Evolutionary conservation across 2,113 vertebrate species (phyloP).

Genomic region (Heterotilapia buettikoferi): DNA sequence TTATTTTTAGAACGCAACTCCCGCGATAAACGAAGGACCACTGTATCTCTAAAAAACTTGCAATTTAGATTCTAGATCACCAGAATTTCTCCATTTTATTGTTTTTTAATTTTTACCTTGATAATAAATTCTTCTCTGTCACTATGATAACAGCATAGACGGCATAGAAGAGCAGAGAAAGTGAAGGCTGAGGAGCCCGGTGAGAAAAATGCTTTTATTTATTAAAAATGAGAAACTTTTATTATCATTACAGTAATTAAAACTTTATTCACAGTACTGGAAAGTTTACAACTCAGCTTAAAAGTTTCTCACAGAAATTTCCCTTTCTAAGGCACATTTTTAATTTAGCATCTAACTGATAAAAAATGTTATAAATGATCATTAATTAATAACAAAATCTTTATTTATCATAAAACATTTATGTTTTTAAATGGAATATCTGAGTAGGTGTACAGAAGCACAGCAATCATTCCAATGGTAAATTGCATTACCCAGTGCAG

Average conservation of each 20-base stretch:
- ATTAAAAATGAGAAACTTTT: neutral
- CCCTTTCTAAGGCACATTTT: neutral
- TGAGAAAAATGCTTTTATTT: neutral
- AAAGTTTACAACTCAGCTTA: neutral
- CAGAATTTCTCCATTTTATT: neutral
- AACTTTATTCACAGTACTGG: neutral
- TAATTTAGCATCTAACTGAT: neutral
- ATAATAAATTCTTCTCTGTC: neutral
- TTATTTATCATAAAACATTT: neutral
- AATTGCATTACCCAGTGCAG: neutral
- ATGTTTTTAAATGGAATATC: neutral
- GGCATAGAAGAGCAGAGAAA: neutral
- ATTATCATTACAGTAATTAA: neutral
- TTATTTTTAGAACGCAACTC: neutral
- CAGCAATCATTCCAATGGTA: neutral
- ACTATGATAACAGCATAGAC: neutral
- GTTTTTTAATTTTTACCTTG: neutral
- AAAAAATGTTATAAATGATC: neutral
- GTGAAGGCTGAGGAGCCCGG: neutral
- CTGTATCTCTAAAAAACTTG: neutral
- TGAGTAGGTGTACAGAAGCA: neutral
- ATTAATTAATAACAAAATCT: neutral
- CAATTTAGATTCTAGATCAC: neutral
- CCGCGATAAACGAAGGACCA: neutral
- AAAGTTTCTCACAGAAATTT: neutral